Base-by-base conservation (phyloP, 2,113 vertebrate species). In the Guaruba guarouba region DNA sequence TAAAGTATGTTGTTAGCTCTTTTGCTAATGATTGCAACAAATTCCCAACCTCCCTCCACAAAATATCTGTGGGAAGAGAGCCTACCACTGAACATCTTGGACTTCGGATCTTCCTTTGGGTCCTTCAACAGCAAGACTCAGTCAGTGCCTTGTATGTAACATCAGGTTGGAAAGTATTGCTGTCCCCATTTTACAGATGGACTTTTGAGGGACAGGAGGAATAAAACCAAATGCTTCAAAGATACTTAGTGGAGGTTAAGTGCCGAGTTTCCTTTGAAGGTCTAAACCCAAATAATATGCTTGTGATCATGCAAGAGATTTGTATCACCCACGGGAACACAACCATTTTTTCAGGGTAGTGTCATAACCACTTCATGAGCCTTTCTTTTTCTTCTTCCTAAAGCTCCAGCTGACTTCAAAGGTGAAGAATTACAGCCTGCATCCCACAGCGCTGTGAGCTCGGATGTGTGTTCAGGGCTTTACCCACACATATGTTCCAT, bases 361-460 rank as follows among this genome's bases (percentile, higher is more conserved):
- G 88, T 96, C 95, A 86, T 96, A 97, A 94, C 88, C 90, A 93
- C 88, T 94, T 71, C 77, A 79, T 73, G 91, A 59, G 92, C 86
- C 88, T 93, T 93, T 77, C 68, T 93, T 86, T 90, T 96, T 96
- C 69, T 95, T 96, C 85, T 93, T 69, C 82, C 57, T 94, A 79
- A 93, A 94, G 83, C 88, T 96, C 93, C 88, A 46, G 94, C 93
- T 95, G 96, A 97, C 96, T 96, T 96, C 96, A 96, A 91, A 96
- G 92, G 83, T 97, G 92, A 86, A 92, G 93, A 95, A 87, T 96
- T 96, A 95, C 87, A 81, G 86, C 83, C 80, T 0, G 0, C n/a
- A 90, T 88, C 92, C 91, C 93, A 76, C 77, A 85, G 80, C 49
- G 59, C 52, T 76, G 69, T 84, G 83, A 93, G 88, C 74, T 95